Evolutionary conservation across 2,888 invertebrate species (phyloP), one percentile per base, ranked within the genome.

Genomic region (Leptinotarsa peninsularis): DNA sequence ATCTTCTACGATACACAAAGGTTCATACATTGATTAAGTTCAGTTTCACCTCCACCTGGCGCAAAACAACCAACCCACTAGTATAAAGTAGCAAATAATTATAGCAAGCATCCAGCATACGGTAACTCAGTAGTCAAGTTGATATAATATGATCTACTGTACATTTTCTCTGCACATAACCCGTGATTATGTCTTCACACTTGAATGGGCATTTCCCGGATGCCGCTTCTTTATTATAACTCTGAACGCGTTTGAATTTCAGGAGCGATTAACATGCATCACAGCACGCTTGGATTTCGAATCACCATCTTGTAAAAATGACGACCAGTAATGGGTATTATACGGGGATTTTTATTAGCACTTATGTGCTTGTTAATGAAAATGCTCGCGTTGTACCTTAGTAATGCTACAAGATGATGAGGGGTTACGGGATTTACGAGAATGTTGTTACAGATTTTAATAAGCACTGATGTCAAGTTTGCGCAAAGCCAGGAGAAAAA

Each of bases 191-290:
- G 81, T 81, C 84, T 85, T 85, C 83, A 85, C 85, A 85, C 81
- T 82, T 83, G 84, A 85, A 83, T 84, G 84, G 81, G 77, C 79
- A 84, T 82, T 85, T 86, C 84, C 86, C 86, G 86, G 86, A 86
- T 86, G 81, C 83, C 76, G 81, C 81, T 83, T 82, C 82, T 84
- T 84, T 83, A 84, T 83, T 81, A 83, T 83, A 81, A 81, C 80
- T 80, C 78, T 80, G 76, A 80, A 80, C 78, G 81, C 82, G 81
- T 82, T 82, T 81, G 80, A 82, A 83, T 83, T 84, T 83, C 82
- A 81, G 82, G 81, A 79, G 80, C 82, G 78, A 83, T 83, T 83
- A 84, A 80, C 79, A 77, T 78, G 78, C 78, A 80, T 81, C 80
- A 76, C 79, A 79, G 78, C 76, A 74, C 79, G 78, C 74, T 75